These are phyloP conservation scores for Pemphredon lugubris DNA, from an alignment of 2,888 invertebrate species.

Conservation along the genomic window DNA sequence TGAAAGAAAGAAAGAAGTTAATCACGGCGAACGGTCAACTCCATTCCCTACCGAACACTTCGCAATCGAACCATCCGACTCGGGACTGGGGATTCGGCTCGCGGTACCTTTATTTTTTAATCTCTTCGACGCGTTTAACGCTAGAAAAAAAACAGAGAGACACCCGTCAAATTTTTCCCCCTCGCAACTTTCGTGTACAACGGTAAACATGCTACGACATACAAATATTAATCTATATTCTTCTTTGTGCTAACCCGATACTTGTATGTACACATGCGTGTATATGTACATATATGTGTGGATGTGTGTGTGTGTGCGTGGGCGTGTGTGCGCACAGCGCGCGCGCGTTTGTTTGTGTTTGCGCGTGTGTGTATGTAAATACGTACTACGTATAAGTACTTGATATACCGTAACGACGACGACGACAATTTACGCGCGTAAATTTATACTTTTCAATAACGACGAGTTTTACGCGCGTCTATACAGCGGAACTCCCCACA, in stretches of 20 bases:
- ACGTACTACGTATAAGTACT: too few species aligned
- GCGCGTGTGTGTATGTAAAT: slow-evolving; percentile 48
- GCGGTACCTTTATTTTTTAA: too few species aligned
- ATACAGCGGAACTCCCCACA: too few species aligned
- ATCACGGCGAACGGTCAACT: too few species aligned
- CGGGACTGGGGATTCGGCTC: too few species aligned
- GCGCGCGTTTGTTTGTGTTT: slow-evolving; percentile 61
- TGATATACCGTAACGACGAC: slow-evolving; percentile 2
- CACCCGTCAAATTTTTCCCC: not conserved
- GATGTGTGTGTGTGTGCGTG: slow-evolving; percentile 49
- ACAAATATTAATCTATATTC: slow-evolving; percentile 73
- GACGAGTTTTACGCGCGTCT: too few species aligned
- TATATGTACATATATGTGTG: slow-evolving; percentile 43
- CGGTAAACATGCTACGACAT: slow-evolving; percentile 72
- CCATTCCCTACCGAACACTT: too few species aligned
- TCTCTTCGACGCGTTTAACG: not conserved
- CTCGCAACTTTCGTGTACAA: slow-evolving; percentile 31
- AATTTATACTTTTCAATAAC: too few species aligned
- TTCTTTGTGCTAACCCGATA: slow-evolving; percentile 70
- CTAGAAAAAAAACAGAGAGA: too few species aligned
- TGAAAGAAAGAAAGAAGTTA: too few species aligned
- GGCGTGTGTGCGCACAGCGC: slow-evolving; percentile 43
- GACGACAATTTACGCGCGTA: too few species aligned
- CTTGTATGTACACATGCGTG: slow-evolving; percentile 56
- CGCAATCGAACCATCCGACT: too few species aligned